A percentile compares a stretch with the other conserved stretches of the same genome.
Evolutionary conservation across 2,797 vertebrate species (phyloP).

Genomic region (Galagoides demidoff): DNA sequence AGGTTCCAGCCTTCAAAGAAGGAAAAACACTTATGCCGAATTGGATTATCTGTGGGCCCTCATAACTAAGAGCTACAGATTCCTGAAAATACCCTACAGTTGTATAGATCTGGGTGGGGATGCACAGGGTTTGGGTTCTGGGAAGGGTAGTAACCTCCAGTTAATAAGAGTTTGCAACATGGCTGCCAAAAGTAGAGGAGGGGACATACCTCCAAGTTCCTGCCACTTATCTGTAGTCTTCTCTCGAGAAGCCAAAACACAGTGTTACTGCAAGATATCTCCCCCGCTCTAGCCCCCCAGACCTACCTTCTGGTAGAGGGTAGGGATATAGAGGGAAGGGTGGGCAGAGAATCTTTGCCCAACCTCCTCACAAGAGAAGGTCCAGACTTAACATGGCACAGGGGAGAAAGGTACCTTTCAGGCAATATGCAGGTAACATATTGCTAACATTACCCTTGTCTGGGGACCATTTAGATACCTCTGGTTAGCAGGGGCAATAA

Average conservation of each 20-base stretch:
- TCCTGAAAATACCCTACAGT: not conserved
- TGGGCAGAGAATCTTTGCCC: not conserved
- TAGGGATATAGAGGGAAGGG: not conserved
- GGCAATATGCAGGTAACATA: not conserved
- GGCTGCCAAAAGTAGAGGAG: not conserved
- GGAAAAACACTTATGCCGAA: not conserved
- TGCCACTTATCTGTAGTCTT: not conserved
- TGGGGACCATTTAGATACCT: not conserved
- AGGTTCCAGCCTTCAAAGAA: not conserved
- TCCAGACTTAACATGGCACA: not conserved
- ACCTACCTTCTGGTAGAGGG: not conserved
- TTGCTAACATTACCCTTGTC: not conserved
- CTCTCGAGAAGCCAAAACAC: not conserved
- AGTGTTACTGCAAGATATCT: not conserved
- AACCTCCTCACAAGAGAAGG: not conserved
- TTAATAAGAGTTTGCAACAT: not conserved
- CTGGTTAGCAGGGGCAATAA: not conserved
- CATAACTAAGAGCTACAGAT: not conserved
- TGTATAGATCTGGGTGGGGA: not conserved
- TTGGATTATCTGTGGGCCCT: not conserved
- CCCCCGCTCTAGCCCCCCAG: not conserved
- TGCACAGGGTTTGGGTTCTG: not conserved
- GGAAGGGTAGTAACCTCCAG: not conserved
- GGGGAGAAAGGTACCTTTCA: not conserved
- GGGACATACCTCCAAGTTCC: not conserved